Base-by-base conservation (phyloP, 2,888 invertebrate species). In the Drosophila macrospina region DNA sequence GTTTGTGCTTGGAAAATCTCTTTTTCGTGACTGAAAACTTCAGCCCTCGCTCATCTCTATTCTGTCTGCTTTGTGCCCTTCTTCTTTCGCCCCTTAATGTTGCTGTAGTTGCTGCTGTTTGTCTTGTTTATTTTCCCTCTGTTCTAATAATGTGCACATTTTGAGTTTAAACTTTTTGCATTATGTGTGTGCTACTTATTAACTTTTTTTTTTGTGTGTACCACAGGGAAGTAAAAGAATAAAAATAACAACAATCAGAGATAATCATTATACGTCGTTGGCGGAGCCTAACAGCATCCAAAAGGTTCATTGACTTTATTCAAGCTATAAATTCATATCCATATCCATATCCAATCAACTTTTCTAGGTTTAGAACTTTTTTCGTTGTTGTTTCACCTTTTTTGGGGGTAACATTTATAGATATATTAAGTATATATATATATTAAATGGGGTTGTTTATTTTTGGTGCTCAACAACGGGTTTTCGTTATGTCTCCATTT, bases 261-360 rank as follows among this genome's bases (percentile, higher is more conserved):
- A 69, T 69, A 74, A 51, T 63, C 59, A 66, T 51, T 56, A 56
- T 50, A 61, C 57, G 66, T 61, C 57, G 66, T 71, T 39, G 73
- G 73, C 60, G 65, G 7, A 4, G 11, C 24, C 32, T 11, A 50
- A 41, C 47, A 59, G 51, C 61, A 60, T 69, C 59, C 51, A 39
- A 44, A 45, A 51, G 76, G 75, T 75, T 79, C 75, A 64, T 75
- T 75, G 75, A 79, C 75, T 44, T 64, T 57, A 20, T 51, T 48
- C 39, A 10, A 34, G 57, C 54, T 54, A 60, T n/a, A n/a, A n/a
- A n/a, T n/a, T 59, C 42, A 37, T 48, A 63, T 44, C 52, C 55
- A 42, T 61, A 61, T 61, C 44, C 55, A 55, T 24, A 59, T 50
- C 41, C 20, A 60, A 74, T 48, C 32, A 30, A 36, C 10, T 62